phyloP scores from a whole-genome alignment of 2,797 vertebrate genomes.

The Gallirallus australis region DNA sequence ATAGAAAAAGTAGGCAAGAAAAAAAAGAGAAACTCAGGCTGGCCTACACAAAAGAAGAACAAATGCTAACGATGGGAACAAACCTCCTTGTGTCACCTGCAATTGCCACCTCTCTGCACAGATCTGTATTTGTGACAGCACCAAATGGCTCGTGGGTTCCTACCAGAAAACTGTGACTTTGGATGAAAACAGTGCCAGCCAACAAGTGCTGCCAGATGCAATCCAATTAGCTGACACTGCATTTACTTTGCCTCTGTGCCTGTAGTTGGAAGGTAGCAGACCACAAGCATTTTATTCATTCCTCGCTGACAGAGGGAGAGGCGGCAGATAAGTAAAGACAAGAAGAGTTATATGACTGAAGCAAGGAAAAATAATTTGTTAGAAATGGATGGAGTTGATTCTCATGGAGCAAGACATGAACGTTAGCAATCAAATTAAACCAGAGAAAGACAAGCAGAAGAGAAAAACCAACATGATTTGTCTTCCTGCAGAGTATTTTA shows the following conservation, averaged over 20 bases:
- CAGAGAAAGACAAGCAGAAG: background rate
- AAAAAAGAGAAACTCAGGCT: background rate
- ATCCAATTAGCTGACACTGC: background rate
- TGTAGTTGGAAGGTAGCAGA: background rate
- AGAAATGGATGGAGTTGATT: background rate
- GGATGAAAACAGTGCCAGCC: background rate
- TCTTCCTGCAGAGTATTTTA: background rate
- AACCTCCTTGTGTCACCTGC: background rate
- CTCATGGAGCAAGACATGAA: background rate
- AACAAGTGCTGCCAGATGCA: background rate
- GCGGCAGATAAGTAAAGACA: background rate
- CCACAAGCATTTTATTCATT: background rate
- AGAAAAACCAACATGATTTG: accelerated
- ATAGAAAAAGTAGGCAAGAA: background rate
- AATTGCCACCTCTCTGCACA: background rate
- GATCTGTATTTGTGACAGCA: background rate
- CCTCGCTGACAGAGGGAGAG: background rate
- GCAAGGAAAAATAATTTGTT: background rate
- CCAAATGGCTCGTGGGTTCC: background rate
- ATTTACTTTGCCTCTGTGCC: background rate
- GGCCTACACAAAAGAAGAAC: background rate
- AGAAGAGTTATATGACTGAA: background rate
- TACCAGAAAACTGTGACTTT: background rate
- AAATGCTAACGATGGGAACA: background rate
- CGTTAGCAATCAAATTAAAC: background rate